phyloP scores from a whole-genome alignment of 2,888 invertebrate species.

The Ophion costatus region DNA sequence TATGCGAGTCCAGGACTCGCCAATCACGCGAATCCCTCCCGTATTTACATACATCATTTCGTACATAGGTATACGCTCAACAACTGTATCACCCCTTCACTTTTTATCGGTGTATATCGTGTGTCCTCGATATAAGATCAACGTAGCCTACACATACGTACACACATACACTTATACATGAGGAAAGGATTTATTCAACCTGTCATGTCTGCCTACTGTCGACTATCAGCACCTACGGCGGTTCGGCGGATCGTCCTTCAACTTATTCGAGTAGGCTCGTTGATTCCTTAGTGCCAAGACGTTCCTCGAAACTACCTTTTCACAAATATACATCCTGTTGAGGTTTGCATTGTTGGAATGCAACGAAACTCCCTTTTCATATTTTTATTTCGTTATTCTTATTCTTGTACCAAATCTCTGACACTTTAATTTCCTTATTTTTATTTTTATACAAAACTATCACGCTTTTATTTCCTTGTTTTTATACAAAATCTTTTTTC shows the following conservation, averaged over 20 bases:
- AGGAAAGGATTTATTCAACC: no score
- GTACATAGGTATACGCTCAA: background rate
- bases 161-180: background rate
- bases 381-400: background rate
- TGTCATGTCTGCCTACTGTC: no score
- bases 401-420: background rate
- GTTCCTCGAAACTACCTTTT: no score
- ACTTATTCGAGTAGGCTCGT: no score
- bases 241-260: no score
- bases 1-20: slow-evolving; percentile 10
- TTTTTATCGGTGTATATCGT: background rate
- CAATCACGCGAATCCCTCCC: slow-evolving; percentile 48
- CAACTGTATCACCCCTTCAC: no score
- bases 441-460: no score
- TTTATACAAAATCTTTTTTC: no score
- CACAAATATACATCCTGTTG: background rate
- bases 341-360: background rate
- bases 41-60: slow-evolving; percentile 1
- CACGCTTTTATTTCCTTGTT: no score
- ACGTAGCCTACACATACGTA: background rate
- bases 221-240: no score
- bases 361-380: background rate
- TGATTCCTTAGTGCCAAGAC: no score
- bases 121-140: background rate
- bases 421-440: no score